Evolutionary conservation across 2,888 invertebrate genomes (phyloP), one percentile per base, ranked within the genome.

Genomic region (Dasypogon diadema): DNA sequence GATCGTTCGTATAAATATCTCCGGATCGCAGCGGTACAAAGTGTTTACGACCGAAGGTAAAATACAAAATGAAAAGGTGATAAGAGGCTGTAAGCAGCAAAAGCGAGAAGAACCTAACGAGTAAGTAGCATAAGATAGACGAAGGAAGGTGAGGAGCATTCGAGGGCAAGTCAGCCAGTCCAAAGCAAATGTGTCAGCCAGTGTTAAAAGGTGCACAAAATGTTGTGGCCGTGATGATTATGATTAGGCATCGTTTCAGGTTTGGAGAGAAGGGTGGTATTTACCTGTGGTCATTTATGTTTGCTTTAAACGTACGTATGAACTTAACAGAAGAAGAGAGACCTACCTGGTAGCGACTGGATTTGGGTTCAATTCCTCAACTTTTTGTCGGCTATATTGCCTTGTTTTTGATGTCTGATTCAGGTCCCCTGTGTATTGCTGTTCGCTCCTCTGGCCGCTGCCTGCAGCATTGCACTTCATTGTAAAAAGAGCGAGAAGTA

Each of bases 231-330:
- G 24, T 54, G 30, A 70, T 54, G 70, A 54, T 70, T 54, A 70
- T 70, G 70, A 70, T 70, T 34, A 46, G 56, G 56, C 26, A 56
- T 24, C 56, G 14, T 3, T 54, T 30, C 30, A 30, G 26, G 14
- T 34, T 8, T 18, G 30, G 16, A 54, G 34, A 26, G 70, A 70
- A 26, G 70, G 54, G 70, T 21, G 34, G 30, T 70, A 14, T 54
- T 70, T 70, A 70, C 70, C 54, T 70, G 70, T 54, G 70, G 70
- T 48, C 65, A 70, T 70, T 30, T 70, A 51, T 70, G 70, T 70
- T 70, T 70, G 54, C 70, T 70, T 70, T 34, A 34, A 54, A 18
- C 8, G 30, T 54, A 42, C 24, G 46, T 24, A 14, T 24, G 58
- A 46, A 37, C 63, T 21, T 12, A 21, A 21, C 63, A 30, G 37